phyloP scores from a whole-genome alignment of 1,140 invertebrate genomes.

The Heterodera schachtii region DNA sequence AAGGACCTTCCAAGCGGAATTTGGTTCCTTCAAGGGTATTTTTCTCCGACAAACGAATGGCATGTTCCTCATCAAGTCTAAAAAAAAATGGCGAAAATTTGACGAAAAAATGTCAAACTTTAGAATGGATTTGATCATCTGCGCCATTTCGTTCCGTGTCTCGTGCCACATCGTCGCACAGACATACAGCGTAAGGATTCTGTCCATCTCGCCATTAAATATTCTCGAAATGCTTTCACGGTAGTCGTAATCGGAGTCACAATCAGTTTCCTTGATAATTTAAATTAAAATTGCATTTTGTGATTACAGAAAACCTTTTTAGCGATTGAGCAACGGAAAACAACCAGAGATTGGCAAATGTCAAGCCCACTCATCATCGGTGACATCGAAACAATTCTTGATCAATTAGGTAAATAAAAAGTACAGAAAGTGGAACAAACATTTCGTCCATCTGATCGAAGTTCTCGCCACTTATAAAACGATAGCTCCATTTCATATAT shows the following conservation, averaged over 20 bases:
- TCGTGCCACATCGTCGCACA: constrained; percentile 70
- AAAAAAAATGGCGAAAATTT: constrained; percentile 50
- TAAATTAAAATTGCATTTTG: constrained; percentile 1
- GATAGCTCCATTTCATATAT: constrained; percentile 53
- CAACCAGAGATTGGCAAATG: constrained; percentile 57
- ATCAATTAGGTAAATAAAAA: constrained; percentile 10
- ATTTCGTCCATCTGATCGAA: constrained; percentile 52
- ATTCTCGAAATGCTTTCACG: constrained; percentile 39
- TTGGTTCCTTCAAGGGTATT: constrained; percentile 81
- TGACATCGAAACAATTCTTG: constrained; percentile 61
- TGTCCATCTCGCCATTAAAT: constrained; percentile 47
- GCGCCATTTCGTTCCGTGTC: constrained; percentile 67
- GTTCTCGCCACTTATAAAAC: constrained; percentile 34
- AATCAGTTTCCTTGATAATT: constrained; percentile 28
- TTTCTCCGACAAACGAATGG: constrained; percentile 82
- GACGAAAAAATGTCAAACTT: constrained; percentile 54
- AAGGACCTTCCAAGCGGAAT: constrained; percentile 53
- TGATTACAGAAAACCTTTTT: constrained; percentile 40
- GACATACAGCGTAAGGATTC: constrained; percentile 66
- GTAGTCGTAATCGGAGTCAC: constrained; percentile 39
- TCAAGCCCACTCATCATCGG: constrained; percentile 50
- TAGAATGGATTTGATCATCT: constrained; percentile 68
- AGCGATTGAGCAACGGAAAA: constrained; percentile 52
- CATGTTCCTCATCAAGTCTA: constrained; percentile 88
- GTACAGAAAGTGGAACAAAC: constrained; percentile 33